Percentiles rank a stretch among this genome's conserved stretches.
Evolutionary conservation across 2,797 vertebrate species (phyloP).

Genomic region (Cuniculus paca): DNA sequence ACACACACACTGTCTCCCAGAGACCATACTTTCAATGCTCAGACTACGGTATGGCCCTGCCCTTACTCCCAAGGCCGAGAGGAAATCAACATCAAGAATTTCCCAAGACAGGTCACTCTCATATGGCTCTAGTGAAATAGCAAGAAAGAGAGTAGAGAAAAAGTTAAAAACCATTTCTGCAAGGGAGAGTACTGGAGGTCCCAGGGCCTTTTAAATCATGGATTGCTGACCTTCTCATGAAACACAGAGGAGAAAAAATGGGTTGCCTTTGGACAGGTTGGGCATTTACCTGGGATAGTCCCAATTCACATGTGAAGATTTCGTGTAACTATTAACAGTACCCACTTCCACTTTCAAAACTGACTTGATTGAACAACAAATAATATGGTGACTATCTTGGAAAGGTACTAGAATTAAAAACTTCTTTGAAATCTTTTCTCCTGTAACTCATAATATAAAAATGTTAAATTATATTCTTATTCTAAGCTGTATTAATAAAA

Average conservation of each 20-base stretch:
- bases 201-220: background rate
- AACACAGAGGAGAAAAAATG: background rate
- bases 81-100: background rate
- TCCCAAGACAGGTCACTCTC: background rate
- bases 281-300: background rate
- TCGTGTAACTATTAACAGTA: background rate
- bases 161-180: background rate
- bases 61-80: background rate
- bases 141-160: background rate
- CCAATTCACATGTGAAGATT: background rate
- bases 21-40: background rate
- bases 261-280: background rate
- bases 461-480: constrained; percentile 51
- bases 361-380: background rate
- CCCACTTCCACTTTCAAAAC: background rate
- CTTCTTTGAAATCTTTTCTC: constrained; percentile 39
- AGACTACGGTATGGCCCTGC: background rate
- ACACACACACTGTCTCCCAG: background rate
- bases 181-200: background rate
- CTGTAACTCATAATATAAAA: constrained; percentile 52
- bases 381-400: background rate
- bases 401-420: background rate
- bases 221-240: background rate
- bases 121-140: background rate
- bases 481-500: constrained; percentile 59